phyloP scores from a whole-genome alignment of 2,113 vertebrate species.

The Odontesthes bonariensis region DNA sequence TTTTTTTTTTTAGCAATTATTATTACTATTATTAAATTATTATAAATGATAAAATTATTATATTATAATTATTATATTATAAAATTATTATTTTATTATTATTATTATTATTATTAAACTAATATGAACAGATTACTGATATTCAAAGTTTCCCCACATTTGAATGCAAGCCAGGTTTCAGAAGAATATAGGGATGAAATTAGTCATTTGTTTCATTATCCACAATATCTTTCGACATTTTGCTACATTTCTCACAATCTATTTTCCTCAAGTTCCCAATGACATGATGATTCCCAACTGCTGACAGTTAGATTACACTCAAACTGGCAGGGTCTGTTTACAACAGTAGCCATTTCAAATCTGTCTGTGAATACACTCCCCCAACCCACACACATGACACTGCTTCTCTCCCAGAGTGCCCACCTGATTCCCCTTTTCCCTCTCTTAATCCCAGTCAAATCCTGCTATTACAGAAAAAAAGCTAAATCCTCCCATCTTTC shows the following conservation, averaged over 20 bases:
- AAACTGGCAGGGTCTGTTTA: not conserved
- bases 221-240: constrained; percentile 6
- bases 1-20: too few species aligned
- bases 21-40: too few species aligned
- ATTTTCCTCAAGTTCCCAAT: not conserved
- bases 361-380: not conserved
- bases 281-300: constrained; percentile 9
- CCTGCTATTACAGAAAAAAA: constrained; percentile 67
- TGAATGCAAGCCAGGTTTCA: not conserved
- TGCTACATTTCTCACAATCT: constrained; percentile 19
- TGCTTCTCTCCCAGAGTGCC: constrained; percentile 22
- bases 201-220: constrained; percentile 32
- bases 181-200: constrained; percentile 12
- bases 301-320: not conserved
- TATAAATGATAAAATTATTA: too few species aligned
- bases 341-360: not conserved
- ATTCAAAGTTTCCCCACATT: too few species aligned
- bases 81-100: too few species aligned
- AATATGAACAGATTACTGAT: too few species aligned
- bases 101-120: too few species aligned
- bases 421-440: constrained; percentile 49
- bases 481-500: constrained; percentile 40
- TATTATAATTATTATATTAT: too few species aligned
- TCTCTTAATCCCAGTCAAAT: constrained; percentile 74
- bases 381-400: constrained; percentile 13